phyloP scores from a whole-genome alignment of 2,888 invertebrate genomes.

The Elgonia sp. region DNA sequence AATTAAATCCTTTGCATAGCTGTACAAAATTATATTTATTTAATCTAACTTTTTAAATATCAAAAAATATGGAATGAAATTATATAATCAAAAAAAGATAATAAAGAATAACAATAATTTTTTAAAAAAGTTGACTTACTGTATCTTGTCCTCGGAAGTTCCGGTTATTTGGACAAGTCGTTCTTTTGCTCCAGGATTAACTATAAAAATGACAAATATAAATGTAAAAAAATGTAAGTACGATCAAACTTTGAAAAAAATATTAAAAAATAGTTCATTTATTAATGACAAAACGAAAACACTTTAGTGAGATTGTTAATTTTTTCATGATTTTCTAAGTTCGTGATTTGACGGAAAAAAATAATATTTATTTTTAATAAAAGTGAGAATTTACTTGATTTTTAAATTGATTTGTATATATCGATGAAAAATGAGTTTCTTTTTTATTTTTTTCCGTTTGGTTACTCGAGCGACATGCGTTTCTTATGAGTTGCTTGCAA shows the following conservation, averaged over 20 bases:
- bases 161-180: constrained; percentile 98
- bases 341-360: constrained; percentile 42
- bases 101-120: not conserved
- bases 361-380: not conserved
- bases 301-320: constrained; percentile 64
- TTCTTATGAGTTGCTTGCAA: constrained; percentile 66
- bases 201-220: constrained; percentile 89
- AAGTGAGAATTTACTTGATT: not conserved
- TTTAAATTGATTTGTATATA: not conserved
- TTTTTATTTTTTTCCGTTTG: constrained; percentile 12
- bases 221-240: not conserved
- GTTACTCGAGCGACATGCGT: constrained; percentile 72
- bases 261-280: constrained; percentile 22
- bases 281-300: constrained; percentile 64
- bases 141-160: constrained; percentile 96
- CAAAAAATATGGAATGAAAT: no score
- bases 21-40: not conserved
- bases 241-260: not conserved
- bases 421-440: not conserved
- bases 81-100: no score
- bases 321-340: constrained; percentile 31
- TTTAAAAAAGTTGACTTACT: constrained; percentile 89
- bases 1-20: constrained; percentile 96
- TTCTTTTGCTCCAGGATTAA: constrained; percentile 97
- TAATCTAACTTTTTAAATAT: no score